These are phyloP conservation scores for Podargus strigoides DNA, from an alignment of 2,797 vertebrate genomes.

Conservation along the genomic window DNA sequence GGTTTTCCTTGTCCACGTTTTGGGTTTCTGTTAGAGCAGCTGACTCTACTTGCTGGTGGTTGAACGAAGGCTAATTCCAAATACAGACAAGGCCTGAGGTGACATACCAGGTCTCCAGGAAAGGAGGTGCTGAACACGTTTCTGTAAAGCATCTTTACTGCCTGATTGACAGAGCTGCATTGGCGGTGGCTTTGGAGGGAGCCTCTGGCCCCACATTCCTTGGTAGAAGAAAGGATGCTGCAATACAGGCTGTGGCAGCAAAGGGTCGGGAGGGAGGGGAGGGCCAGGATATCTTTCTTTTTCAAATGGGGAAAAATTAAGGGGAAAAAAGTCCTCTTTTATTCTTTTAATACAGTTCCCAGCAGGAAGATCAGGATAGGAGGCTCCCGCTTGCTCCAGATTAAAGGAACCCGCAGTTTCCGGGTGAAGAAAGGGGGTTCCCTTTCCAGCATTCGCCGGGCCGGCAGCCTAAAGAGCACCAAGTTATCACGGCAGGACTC, in stretches of 20 bases:
- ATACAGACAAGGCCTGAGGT: slow-evolving; percentile 5
- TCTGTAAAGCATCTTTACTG: slow-evolving; percentile 18
- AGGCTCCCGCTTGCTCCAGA: slow-evolving; percentile 96
- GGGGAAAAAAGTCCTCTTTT: slow-evolving; percentile 81
- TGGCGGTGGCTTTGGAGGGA: slow-evolving; percentile 51
- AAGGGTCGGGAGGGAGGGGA: slow-evolving; percentile 38
- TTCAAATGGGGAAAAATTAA: slow-evolving; percentile 68
- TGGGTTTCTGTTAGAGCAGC: slow-evolving; percentile 22
- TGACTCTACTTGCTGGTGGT: slow-evolving; percentile 20
- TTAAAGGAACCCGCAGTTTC: slow-evolving; percentile 98
- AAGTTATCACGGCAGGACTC: slow-evolving; percentile 98
- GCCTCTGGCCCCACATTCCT: slow-evolving; percentile 30
- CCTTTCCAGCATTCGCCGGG: slow-evolving; percentile 93
- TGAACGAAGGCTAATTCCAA: slow-evolving; percentile 9
- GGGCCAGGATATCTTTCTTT: slow-evolving; percentile 61
- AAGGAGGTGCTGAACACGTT: slow-evolving; percentile 2
- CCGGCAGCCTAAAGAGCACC: slow-evolving; percentile 98
- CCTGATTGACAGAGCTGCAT: slow-evolving; percentile 38
- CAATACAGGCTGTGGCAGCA: slow-evolving; percentile 14
- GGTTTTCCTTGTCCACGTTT: not conserved
- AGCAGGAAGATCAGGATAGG: slow-evolving; percentile 95
- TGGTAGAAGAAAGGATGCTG: slow-evolving; percentile 9
- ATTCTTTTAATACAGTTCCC: slow-evolving; percentile 86
- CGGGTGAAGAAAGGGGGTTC: slow-evolving; percentile 97
- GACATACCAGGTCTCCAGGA: slow-evolving; percentile 13